phyloP scores from a whole-genome alignment of 2,888 invertebrate species.

The Mythimna impura region DNA sequence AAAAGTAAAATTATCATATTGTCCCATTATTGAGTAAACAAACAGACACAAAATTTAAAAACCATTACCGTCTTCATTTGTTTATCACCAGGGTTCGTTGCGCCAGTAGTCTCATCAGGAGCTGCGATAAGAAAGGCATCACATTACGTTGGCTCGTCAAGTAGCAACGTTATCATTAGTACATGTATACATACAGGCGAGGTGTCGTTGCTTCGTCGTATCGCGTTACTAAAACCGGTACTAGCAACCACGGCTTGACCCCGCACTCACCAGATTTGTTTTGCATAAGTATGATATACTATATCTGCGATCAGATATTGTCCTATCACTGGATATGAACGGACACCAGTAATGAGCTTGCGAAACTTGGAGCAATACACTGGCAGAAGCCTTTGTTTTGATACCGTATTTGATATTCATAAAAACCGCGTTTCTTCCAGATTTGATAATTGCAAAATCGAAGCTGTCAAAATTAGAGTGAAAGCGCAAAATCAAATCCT shows the following conservation, averaged over 20 bases:
- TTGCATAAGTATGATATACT: conserved; percentile 57
- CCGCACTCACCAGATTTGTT: conserved; percentile 57
- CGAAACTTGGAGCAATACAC: conserved; percentile 10
- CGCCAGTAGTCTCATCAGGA: conserved; percentile 59
- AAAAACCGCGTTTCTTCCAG: conserved; percentile 1
- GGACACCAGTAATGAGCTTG: conserved; percentile 23
- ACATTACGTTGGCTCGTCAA: conserved; percentile 55
- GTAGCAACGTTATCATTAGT: conserved; percentile 54
- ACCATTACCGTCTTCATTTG: conserved; percentile 29
- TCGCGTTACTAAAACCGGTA: conserved; percentile 69
- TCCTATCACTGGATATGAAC: conserved; percentile 31
- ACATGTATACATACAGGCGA: conserved; percentile 41
- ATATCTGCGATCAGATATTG: conserved; percentile 40
- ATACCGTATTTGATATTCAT: background rate
- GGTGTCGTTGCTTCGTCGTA: conserved; percentile 59
- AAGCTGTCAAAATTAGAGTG: conserved; percentile 31
- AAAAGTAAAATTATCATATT: too few species aligned
- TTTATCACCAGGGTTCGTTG: conserved; percentile 47
- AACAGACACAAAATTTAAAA: conserved; percentile 18
- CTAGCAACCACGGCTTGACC: conserved; percentile 63
- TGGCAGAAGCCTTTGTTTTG: conserved; percentile 22
- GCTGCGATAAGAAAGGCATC: conserved; percentile 62
- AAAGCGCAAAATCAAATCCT: too few species aligned
- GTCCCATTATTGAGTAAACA: background rate
- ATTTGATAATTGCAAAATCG: conserved; percentile 6